These are phyloP conservation scores for Pemphigus obesinymphae DNA, from an alignment of 1,140 invertebrate species.

Conservation along the genomic window DNA sequence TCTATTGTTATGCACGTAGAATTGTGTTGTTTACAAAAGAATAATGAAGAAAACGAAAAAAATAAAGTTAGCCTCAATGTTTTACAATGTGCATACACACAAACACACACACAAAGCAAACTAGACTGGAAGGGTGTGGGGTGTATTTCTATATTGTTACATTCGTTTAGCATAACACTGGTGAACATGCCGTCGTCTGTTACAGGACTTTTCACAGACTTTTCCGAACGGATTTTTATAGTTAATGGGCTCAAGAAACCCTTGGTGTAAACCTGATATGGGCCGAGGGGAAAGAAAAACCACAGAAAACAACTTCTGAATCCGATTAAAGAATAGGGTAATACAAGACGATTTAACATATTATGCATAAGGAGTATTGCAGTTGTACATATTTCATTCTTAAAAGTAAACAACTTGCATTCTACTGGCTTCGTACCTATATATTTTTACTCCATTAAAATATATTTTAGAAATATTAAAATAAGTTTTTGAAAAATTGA, in stretches of 20 bases:
- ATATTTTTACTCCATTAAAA: too few species aligned
- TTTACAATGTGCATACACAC: background rate
- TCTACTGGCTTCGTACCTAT: constrained; percentile 18
- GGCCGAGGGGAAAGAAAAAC: background rate
- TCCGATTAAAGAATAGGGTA: constrained; percentile 25
- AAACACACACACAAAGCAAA: background rate
- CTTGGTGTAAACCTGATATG: background rate
- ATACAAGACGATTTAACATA: background rate
- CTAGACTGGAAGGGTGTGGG: background rate
- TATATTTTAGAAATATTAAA: too few species aligned
- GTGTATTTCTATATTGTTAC: background rate
- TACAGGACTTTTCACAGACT: background rate
- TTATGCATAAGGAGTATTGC: background rate
- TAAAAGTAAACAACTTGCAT: background rate
- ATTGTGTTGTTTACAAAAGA: constrained; percentile 21
- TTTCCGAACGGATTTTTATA: constrained; percentile 10
- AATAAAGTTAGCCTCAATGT: constrained; percentile 6
- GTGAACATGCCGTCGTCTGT: background rate
- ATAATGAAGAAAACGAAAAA: constrained; percentile 32
- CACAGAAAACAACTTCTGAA: constrained; percentile 35
- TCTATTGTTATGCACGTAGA: background rate
- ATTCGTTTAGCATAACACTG: constrained; percentile 16
- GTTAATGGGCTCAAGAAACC: constrained; percentile 35
- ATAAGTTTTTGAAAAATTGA: too few species aligned
- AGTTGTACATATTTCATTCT: background rate